A percentile compares a stretch with the other conserved stretches of the same genome.
Conservation (phyloP, 2,797 vertebrate genomes). For the Phyllotis vaccarum region DNA sequence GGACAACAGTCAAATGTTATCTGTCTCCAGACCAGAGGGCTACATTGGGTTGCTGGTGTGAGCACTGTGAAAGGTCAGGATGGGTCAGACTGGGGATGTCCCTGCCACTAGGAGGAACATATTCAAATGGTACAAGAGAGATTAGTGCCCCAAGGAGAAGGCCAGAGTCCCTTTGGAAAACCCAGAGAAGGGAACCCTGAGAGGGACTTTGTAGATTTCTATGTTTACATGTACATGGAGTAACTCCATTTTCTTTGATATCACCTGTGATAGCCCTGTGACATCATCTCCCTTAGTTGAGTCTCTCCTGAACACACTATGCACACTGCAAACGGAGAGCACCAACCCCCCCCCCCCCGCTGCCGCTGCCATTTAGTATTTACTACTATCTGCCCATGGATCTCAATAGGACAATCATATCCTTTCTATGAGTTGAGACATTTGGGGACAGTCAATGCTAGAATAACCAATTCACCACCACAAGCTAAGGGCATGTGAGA, state of each 20-base stretch:
- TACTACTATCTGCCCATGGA: neutral
- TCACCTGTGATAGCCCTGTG: neutral
- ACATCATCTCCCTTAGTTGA: neutral
- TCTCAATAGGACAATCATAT: neutral
- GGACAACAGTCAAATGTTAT: neutral
- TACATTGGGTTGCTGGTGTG: too few species aligned
- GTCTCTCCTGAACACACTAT: neutral
- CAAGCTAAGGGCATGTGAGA: neutral
- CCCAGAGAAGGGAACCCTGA: neutral
- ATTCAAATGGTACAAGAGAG: fast-evolving
- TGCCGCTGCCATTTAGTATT: neutral
- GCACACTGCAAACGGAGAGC: neutral
- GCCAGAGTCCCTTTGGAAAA: neutral
- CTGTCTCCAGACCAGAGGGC: neutral
- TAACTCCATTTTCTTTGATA: neutral
- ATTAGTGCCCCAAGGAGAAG: neutral
- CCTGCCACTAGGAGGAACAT: fast-evolving
- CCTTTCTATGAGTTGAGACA: neutral
- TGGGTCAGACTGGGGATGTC: too few species aligned
- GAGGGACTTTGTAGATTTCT: neutral
- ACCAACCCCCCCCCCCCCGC: too few species aligned
- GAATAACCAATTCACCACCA: neutral
- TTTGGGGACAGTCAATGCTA: neutral
- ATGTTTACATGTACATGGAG: neutral
- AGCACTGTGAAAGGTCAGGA: fast-evolving